Base-by-base conservation (phyloP, 2,888 invertebrate genomes). In the Automeris io region DNA sequence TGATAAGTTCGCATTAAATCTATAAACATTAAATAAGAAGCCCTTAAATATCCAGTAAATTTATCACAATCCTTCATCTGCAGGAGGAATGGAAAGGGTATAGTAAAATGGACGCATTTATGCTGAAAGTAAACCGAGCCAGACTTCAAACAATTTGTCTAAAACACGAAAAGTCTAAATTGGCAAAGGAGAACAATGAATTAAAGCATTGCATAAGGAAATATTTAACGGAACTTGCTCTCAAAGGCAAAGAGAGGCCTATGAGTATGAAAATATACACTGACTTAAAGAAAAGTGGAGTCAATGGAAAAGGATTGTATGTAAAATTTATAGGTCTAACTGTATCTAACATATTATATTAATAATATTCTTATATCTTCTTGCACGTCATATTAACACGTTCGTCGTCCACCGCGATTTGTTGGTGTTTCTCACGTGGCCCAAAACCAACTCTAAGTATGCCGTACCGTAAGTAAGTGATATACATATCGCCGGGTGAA, bases 101-200 rank as follows among this genome's bases (percentile, higher is more conserved):
- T 57, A 80, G 80, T 8, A 89, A 90, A 62, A 77, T 94, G 82
- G 91, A 92, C 46, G 91, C 91, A 51, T 93, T 95, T 61, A 90
- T 94, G 88, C 47, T 82, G 3, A 87, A 86, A 70, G 56, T 74
- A 9, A 87, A 86, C 59, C 60, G 79, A 41, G 81, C 73, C 0
- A 74, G 67, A 39, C 79, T 87, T 0, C 86, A 87, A 39, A 70
- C 75, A 0, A 61, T 83, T 39, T 82, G 86, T 39, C 51, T 87
- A 2, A 74, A 52, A 47, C 62, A 75, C 0, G 87, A 87, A 45
- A 81, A 80, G 43, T 54, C 58, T 0, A 85, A 82, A 34, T 55
- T 90, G 25, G 66, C 85, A 4, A 77, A 83, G 35, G 92, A 93
- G 61, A 94, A 95, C 61, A 75, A 87, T 5, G 80, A 88, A 35